Evolutionary conservation across 35 echinoderm and acorn worm species (phyloP), one percentile per base, ranked within the genome.

Genomic region (Chiridota heheva): DNA sequence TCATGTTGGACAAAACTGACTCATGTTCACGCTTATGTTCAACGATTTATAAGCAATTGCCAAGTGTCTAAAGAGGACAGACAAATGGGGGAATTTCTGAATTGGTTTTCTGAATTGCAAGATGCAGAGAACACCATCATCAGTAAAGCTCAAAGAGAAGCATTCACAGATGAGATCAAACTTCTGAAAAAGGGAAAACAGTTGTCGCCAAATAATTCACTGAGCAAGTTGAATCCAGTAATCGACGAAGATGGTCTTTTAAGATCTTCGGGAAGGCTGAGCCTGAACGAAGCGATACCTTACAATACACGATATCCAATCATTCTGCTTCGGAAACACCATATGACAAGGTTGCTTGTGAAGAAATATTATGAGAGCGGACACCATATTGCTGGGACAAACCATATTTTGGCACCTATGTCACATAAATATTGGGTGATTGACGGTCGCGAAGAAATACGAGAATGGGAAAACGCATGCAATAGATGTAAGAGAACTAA

Each of bases 251-350:
- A 78, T 4, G 58, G 51, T 33, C 22, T 78, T 26, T 7, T 78
- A 18, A 58, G 75, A 8, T 60, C 42, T 48, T 39, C 5, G 40
- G 75, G 75, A 1, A 48, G 75, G 1, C 42, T 40, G 58, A 78
- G 75, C 61, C 36, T 78, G 34, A 40, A 58, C 42, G 53, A 78
- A 55, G 26, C 75, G 27, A 39, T 78, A 57, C 75, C 75, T n/a
- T 42, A 60, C 61, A 57, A 78, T 62, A 57, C 55, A 2, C 66
- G 62, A 68, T 68, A 43, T 29, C 79, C 81, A 29, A 36, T 71
- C 0, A 59, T 72, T 58, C 64, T 84, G 26, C 81, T 53, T 40
- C n/a, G 68, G 46, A 84, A 84, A 38, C 47, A 72, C 72, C n/a
- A 15, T 17, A n/a, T 72, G 7, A 84, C 81, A 58, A 60, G 34